Conservation (phyloP, 2,888 invertebrate species). For the Sesia bembeciformis region DNA sequence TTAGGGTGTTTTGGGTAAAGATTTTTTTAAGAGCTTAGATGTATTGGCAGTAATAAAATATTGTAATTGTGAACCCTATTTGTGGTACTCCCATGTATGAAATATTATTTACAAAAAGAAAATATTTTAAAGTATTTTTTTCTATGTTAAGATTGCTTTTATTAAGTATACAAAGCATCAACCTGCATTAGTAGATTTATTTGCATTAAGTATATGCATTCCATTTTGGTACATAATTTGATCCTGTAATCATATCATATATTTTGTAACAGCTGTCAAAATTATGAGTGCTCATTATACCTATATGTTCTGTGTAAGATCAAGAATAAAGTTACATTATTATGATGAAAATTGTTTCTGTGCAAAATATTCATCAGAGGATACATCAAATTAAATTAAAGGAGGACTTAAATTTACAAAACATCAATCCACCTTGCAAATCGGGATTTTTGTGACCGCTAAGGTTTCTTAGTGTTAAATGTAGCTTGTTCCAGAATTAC, state of each 20-base stretch:
- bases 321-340: constrained; percentile 63
- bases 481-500: too few relatives aligned
- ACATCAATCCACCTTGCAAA: not conserved
- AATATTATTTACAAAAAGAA: constrained; percentile 47
- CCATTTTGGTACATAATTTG: constrained; percentile 50
- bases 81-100: constrained; percentile 19
- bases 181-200: constrained; percentile 46
- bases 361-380: constrained; percentile 1
- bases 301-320: constrained; percentile 68
- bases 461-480: too few relatives aligned
- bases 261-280: constrained; percentile 38
- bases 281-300: constrained; percentile 67
- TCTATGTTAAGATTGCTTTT: constrained; percentile 57
- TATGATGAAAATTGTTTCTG: constrained; percentile 3
- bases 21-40: constrained; percentile 45
- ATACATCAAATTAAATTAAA: too few relatives aligned
- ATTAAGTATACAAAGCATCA: constrained; percentile 51
- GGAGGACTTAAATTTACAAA: not conserved
- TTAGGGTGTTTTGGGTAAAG: constrained; percentile 58
- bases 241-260: constrained; percentile 60
- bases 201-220: constrained; percentile 52
- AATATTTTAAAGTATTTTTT: constrained; percentile 49
- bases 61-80: constrained; percentile 37
- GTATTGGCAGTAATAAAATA: constrained; percentile 35
- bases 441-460: too few relatives aligned